Evolutionary conservation across 2,113 vertebrate genomes (phyloP).

Genomic region (Zootoca vivipara): DNA sequence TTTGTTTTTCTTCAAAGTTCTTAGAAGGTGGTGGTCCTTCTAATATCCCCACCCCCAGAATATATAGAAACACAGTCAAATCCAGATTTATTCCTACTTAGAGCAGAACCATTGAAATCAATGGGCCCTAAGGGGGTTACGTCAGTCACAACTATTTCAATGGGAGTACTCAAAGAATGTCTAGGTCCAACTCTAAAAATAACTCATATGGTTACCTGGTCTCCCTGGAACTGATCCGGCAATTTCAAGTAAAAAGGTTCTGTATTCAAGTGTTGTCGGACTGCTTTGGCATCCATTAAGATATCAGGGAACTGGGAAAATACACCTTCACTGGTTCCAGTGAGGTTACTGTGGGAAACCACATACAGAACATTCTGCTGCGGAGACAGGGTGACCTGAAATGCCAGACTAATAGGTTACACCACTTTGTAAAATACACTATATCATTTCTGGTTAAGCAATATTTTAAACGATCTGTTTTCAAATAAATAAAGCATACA

Average conservation of each 20-base stretch:
- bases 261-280: constrained; percentile 68
- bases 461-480: not conserved
- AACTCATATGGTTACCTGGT: constrained; percentile 76
- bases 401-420: not conserved
- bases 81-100: not conserved
- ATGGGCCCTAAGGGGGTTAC: no score
- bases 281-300: constrained; percentile 79
- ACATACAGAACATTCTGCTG: constrained; percentile 72
- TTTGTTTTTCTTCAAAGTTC: not conserved
- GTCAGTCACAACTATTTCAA: no score
- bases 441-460: not conserved
- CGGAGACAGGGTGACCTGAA: constrained; percentile 75
- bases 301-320: constrained; percentile 79
- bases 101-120: not conserved
- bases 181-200: no score
- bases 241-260: constrained; percentile 91
- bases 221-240: constrained; percentile 81
- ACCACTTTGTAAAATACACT: not conserved
- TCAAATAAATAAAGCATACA: not conserved
- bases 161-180: no score
- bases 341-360: constrained; percentile 84
- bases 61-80: not conserved
- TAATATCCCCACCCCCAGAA: not conserved
- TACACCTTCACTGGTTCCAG: constrained; percentile 82
- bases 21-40: not conserved